These are phyloP conservation scores for Sardina pilchardus DNA, from an alignment of 2,113 vertebrate species.

Conservation along the genomic window DNA sequence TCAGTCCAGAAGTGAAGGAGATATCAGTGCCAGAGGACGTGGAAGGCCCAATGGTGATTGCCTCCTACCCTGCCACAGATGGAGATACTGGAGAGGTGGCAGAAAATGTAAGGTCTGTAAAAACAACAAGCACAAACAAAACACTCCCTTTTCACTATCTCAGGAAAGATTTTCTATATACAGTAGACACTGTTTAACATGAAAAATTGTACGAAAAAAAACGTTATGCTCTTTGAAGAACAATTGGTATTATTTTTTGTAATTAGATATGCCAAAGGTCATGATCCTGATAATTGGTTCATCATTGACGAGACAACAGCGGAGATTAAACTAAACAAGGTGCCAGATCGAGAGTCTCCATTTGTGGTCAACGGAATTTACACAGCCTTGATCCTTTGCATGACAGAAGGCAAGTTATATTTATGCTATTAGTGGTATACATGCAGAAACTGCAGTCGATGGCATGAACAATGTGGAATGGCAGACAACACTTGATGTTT, in stretches of 20 bases:
- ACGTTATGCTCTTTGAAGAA: background rate
- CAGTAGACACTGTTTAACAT: background rate
- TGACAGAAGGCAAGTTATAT: constrained; percentile 68
- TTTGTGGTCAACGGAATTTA: constrained; percentile 66
- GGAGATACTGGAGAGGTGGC: constrained; percentile 8
- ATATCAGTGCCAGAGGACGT: background rate
- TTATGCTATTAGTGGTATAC: too few species aligned
- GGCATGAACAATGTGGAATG: too few species aligned
- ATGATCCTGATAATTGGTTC: constrained; percentile 71
- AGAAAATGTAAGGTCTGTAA: background rate
- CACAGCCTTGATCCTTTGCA: constrained; percentile 70
- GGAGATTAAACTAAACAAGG: constrained; percentile 71
- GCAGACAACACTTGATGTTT: too few species aligned
- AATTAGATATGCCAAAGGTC: constrained; percentile 71
- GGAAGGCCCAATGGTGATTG: background rate
- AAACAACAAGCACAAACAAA: background rate
- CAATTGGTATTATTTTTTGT: background rate
- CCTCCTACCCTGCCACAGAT: background rate
- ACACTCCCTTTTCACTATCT: background rate
- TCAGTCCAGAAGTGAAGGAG: background rate
- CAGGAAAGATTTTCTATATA: background rate
- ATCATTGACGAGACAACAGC: constrained; percentile 70
- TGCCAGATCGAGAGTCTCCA: constrained; percentile 63
- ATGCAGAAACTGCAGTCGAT: too few species aligned
- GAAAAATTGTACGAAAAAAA: background rate